These are phyloP conservation scores for Sinohyriopsis cumingii DNA, from an alignment of 2,888 invertebrate species.

Conservation along the genomic window DNA sequence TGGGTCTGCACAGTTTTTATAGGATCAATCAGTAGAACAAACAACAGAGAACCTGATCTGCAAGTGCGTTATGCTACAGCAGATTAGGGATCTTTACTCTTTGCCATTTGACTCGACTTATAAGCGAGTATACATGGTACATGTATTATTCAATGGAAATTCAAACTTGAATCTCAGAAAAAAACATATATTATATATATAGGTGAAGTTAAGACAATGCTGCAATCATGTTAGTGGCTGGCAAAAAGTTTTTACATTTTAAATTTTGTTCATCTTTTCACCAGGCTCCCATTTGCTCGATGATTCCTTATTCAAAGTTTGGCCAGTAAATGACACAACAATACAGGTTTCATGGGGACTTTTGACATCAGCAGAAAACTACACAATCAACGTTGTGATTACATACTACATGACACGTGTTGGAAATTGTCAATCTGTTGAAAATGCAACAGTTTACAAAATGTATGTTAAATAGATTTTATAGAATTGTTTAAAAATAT, in stretches of 20 bases:
- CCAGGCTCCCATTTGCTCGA: slow-evolving; percentile 25
- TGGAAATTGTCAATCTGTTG: slow-evolving; percentile 44
- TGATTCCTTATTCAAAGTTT: slow-evolving; percentile 4
- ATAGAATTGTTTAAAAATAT: too few relatives aligned
- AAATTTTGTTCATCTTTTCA: neutral
- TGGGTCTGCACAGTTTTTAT: too few relatives aligned
- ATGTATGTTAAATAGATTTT: too few relatives aligned
- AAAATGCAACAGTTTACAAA: neutral
- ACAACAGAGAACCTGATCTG: too few relatives aligned
- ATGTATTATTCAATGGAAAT: too few relatives aligned
- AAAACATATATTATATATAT: too few relatives aligned
- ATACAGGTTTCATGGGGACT: slow-evolving; percentile 38
- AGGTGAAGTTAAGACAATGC: neutral
- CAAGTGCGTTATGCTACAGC: too few relatives aligned
- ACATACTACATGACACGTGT: slow-evolving; percentile 40
- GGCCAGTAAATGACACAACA: slow-evolving; percentile 3
- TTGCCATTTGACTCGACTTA: too few relatives aligned
- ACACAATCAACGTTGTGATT: slow-evolving; percentile 38
- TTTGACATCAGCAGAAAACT: slow-evolving; percentile 21
- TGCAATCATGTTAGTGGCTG: neutral
- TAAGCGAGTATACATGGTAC: too few relatives aligned
- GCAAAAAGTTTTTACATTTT: neutral
- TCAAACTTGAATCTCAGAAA: too few relatives aligned
- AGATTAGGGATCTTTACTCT: too few relatives aligned
- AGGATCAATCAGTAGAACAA: too few relatives aligned